Base-by-base conservation (phyloP, 1,140 invertebrate species). In the Matsumurasca onukii region DNA sequence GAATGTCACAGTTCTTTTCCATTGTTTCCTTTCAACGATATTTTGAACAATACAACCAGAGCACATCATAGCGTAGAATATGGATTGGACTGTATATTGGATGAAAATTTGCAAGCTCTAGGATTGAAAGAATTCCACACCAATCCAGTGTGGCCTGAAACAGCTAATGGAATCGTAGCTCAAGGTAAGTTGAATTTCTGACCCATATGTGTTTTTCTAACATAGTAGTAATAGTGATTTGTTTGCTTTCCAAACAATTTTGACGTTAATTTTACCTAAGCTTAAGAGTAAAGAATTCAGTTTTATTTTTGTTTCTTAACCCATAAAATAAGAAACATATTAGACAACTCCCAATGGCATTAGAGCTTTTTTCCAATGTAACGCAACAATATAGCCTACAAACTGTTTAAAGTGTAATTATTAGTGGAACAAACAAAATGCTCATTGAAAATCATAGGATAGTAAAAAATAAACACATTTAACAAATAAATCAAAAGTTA, bases 1-100 rank as follows among this genome's bases (percentile, higher is more conserved):
- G 52, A 68, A 24, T 15, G 61, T 22, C 55, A 34, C 30, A 27
- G n/a, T 34, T 68, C 39, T 22, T 61, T 55, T 34, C 48, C 66
- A 15, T 3, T 68, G 1, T 45, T 61, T 48, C 20, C 31, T 24
- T n/a, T 34, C n/a, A 17, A 31, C 1, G 1, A 68, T 27, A 25
- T 59, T 3, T 31, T 61, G 20, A 13, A 55, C 1, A 25, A 61
- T 68, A 29, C 34, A 17, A n/a, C 30, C 20, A 27, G 66, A 45
- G 29, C 30, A 1, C 45, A 31, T n/a, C 51, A 39, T 27, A 34
- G 1, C 20, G 66, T 57, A 27, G 39, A 61, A 24, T 31, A 31
- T 25, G 45, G 24, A 31, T 29, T 48, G 9, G 30, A 59, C 15
- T 59, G 52, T 45, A 30, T 52, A 57, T 68, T 39, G 25, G 57